phyloP scores from a whole-genome alignment of 2,113 vertebrate genomes.

The Nipponia nippon region DNA sequence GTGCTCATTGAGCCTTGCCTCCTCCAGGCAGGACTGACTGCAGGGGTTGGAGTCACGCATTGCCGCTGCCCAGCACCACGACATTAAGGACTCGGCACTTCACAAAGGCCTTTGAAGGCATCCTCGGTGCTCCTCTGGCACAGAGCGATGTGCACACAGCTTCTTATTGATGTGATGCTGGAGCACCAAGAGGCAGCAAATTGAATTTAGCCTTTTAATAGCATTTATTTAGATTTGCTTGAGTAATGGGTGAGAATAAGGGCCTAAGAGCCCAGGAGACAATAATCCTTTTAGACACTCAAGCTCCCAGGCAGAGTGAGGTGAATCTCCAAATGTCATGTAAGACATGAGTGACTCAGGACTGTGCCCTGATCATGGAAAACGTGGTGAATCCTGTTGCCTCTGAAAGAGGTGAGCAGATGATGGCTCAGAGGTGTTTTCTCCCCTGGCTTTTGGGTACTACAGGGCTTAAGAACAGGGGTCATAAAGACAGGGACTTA shows the following conservation, averaged over 20 bases:
- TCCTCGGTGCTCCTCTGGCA: background rate
- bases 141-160: background rate
- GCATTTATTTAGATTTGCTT: slow-evolving; percentile 43
- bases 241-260: slow-evolving; percentile 31
- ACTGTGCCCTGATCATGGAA: background rate
- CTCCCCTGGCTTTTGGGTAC: background rate
- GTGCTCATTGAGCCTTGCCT: background rate
- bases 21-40: background rate
- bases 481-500: background rate
- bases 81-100: background rate
- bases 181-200: slow-evolving; percentile 4
- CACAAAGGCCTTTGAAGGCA: background rate
- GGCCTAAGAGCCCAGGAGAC: background rate
- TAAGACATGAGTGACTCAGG: background rate
- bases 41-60: background rate
- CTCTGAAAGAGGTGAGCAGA: background rate
- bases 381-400: background rate
- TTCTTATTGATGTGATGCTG: background rate
- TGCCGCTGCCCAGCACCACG: fast-evolving
- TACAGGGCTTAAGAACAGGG: background rate
- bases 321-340: background rate
- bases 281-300: slow-evolving; percentile 9
- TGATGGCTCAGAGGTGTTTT: background rate
- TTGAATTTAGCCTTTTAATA: slow-evolving; percentile 38
- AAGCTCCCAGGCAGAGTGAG: background rate